phyloP scores from a whole-genome alignment of 2,113 vertebrate species.

The Dermatemys mawii region DNA sequence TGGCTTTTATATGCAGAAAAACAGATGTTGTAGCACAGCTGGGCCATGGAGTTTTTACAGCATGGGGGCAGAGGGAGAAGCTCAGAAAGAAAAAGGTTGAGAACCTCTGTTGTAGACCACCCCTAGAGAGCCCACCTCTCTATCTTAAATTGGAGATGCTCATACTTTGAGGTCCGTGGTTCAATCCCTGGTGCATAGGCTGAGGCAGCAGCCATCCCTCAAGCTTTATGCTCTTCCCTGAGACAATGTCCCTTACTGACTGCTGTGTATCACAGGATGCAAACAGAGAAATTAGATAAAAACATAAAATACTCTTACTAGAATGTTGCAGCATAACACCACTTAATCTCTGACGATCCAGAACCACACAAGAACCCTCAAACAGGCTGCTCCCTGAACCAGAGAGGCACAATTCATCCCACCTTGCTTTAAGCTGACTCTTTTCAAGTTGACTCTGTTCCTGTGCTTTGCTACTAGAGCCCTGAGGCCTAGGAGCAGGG shows the following conservation, averaged over 20 bases:
- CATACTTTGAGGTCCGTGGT: background rate
- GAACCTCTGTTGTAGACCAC: background rate
- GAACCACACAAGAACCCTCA: background rate
- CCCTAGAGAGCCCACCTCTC: background rate
- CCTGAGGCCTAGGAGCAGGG: no score
- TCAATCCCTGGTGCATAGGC: background rate
- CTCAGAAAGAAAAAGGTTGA: no score
- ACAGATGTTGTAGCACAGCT: no score
- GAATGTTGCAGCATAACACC: background rate
- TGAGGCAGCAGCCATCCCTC: background rate
- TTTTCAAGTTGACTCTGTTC: background rate
- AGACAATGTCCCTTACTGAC: background rate
- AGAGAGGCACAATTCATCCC: background rate
- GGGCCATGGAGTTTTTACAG: no score
- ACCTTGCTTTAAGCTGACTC: background rate
- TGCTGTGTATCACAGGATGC: background rate
- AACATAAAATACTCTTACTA: background rate
- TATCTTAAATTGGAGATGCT: background rate
- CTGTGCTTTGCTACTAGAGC: background rate
- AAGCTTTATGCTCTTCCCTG: background rate
- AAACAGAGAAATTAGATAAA: background rate
- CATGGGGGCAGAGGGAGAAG: no score
- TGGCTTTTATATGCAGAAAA: no score
- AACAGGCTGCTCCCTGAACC: background rate
- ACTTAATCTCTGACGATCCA: background rate